Evolutionary conservation across 2,113 vertebrate species (phyloP), one percentile per base, ranked within the genome.

Genomic region (Lophotis ruficrista): DNA sequence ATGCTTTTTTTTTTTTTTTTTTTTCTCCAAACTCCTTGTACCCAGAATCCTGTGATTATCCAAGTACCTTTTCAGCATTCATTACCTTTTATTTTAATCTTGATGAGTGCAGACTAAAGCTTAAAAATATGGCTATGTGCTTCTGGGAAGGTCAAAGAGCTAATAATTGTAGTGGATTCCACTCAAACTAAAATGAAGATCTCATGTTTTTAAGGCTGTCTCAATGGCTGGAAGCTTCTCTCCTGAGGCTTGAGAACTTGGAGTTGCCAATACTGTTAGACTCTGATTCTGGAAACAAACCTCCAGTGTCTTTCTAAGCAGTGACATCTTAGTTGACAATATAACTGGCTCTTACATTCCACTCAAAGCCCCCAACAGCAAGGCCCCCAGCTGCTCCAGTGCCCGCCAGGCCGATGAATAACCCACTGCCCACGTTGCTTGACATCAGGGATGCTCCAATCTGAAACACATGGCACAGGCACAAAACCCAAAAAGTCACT

Each of bases 401-500:
- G 71, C 99, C 99, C 0, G 99, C 99, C 82, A 99, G 97, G 43
- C 99, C 99, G 1, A 99, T 98, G 95, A 99, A 99, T 28, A 99
- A 96, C 12, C 99, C 99, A 22, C 99, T 99, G 97, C 99, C 99
- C 94, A 99, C 99, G 3, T 99, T 99, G 93, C 98, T 99, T 75
- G 99, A 99, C 99, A 99, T 99, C 90, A 99, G 96, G 41, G 99
- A 99, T 19, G 99, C 99, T 72, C 99, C 99, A 8, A 99, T 99
- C 99, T 99, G 97, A 83, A 84, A 94, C 70, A 94, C 31, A 96
- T 2, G 9, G 18, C 50, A 88, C 23, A 78, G 45, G 31, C 12
- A 82, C 8, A 72, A 56, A 62, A 41, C 7, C 5, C 50, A 88
- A 15, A 54, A 17, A 45, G 16, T 35, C 58, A 66, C 21, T 6